phyloP scores from a whole-genome alignment of 1,140 invertebrate genomes.

The Thereuonema tuberculata region DNA sequence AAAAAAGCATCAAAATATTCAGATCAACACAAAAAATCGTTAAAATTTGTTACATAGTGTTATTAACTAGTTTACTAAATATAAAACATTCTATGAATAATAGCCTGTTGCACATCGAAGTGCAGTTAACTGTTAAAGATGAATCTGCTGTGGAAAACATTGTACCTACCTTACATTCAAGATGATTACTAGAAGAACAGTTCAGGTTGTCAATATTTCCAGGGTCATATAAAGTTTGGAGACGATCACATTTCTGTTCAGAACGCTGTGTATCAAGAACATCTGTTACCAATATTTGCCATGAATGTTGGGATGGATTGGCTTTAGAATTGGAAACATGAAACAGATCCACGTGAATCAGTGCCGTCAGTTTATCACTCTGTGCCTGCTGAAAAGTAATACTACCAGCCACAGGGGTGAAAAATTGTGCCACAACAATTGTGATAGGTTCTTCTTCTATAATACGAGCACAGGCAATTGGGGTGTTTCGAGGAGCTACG shows the following conservation, averaged over 20 bases:
- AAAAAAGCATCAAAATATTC: too few species aligned
- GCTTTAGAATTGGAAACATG: conserved; percentile 30
- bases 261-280: conserved; percentile 49
- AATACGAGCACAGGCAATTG: conserved; percentile 25
- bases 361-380: conserved; percentile 43
- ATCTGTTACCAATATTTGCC: conserved; percentile 82
- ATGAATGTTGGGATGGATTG: conserved; percentile 53
- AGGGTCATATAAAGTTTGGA: conserved; percentile 74
- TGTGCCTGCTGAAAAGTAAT: conserved; percentile 51
- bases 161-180: conserved; percentile 29
- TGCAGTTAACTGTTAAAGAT: too few species aligned
- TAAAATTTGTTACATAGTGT: too few species aligned
- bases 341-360: conserved; percentile 53
- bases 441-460: conserved; percentile 9
- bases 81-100: too few species aligned
- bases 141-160: too few species aligned
- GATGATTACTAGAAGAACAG: conserved; percentile 28
- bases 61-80: too few species aligned
- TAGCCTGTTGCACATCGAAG: too few species aligned
- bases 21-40: too few species aligned
- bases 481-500: conserved; percentile 17
- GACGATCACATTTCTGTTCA: conserved; percentile 48
- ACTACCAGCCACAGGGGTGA: conserved; percentile 57
- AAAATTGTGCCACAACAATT: conserved; percentile 64
- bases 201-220: conserved; percentile 44